phyloP scores from a whole-genome alignment of 2,113 vertebrate species.

The Thomomys bottae region DNA sequence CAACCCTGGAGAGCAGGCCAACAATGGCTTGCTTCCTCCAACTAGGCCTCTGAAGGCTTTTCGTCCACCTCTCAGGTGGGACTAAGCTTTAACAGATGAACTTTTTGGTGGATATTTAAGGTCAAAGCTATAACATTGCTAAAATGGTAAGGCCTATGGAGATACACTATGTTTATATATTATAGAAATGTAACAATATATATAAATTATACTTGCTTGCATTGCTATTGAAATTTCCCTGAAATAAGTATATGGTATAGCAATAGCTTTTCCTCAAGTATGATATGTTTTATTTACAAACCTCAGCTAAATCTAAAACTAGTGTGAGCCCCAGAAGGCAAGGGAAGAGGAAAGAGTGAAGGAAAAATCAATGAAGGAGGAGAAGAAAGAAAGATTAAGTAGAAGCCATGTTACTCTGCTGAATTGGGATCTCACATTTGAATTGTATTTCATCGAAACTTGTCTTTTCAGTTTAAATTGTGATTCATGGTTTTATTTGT shows the following conservation, averaged over 20 bases:
- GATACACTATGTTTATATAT: neutral
- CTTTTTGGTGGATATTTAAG: neutral
- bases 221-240: constrained; percentile 32
- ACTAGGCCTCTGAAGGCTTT: neutral
- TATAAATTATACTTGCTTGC: constrained; percentile 26
- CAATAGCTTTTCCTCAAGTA: neutral
- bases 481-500: neutral
- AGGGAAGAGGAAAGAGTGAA: neutral
- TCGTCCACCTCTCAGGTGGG: no score
- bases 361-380: neutral
- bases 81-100: neutral
- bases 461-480: neutral
- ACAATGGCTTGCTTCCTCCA: neutral
- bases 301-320: constrained; percentile 22
- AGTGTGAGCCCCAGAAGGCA: neutral
- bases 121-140: neutral
- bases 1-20: no score
- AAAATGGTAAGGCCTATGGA: neutral
- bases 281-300: constrained; percentile 30
- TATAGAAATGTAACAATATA: neutral
- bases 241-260: neutral
- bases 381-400: neutral
- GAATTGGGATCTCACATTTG: neutral
- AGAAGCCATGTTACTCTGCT: neutral
- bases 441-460: neutral